Base-by-base conservation (phyloP, 2,888 invertebrate species). In the Hemistola chrysoprasaria region DNA sequence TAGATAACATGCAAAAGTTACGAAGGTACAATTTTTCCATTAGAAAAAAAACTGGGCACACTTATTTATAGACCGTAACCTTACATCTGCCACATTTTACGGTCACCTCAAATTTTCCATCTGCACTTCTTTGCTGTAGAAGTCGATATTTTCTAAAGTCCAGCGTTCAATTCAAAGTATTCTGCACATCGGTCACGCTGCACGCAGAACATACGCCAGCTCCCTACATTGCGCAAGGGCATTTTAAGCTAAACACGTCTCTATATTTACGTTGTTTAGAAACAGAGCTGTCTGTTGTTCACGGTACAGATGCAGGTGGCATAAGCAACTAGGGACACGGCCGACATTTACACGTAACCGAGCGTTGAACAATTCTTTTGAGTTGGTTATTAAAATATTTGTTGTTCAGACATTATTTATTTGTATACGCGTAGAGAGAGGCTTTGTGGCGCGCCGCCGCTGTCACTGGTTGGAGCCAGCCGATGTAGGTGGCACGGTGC, bases 361-460 rank as follows among this genome's bases (percentile, higher is more conserved):
- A 76, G 72, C 75, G 77, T 78, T 74, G 71, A 78, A 79, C 78
- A 80, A 82, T 84, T 80, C 83, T 78, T 76, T 77, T 66, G 79
- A 78, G 76, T 72, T 82, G 84, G 79, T 86, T 87, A 87, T 85
- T 87, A 87, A 86, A 87, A 87, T 88, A 87, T 88, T 88, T 87
- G 88, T 86, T 85, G 85, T 87, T 83, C 78, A 66, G 75, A 70
- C 65, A 72, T 84, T 85, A 86, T 87, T 87, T 86, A 86, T 87
- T 86, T 85, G 86, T 86, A 82, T 78, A 79, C 68, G 78, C 62
- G 56, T 67, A 65, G 68, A 68, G 66, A 65, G 68, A 68, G 66
- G 70, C 84, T 86, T 85, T 86, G 83, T 78, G 71, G 47, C 50
- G 42, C 55, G 77, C 83, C 84, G 82, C 69, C 82, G 82, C 69